These are phyloP conservation scores for Spermophilus dauricus DNA, from an alignment of 2,113 vertebrate species.

Conservation along the genomic window DNA sequence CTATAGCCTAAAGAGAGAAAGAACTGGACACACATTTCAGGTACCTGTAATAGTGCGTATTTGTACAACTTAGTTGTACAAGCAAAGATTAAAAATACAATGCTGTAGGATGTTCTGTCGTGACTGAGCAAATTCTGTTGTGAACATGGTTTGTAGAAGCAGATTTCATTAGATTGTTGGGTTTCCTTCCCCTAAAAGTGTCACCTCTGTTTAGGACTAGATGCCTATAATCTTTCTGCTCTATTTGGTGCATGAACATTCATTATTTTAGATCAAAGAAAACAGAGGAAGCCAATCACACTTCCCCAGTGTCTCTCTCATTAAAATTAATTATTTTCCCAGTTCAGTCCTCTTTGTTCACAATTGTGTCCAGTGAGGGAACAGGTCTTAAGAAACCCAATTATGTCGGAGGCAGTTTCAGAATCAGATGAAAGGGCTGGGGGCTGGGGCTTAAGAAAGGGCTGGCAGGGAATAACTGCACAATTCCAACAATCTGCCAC, in stretches of 20 bases:
- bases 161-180: conserved; percentile 65
- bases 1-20: background rate
- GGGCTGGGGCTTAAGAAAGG: conserved; percentile 29
- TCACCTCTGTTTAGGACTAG: conserved; percentile 56
- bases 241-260: conserved; percentile 78
- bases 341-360: conserved; percentile 68
- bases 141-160: conserved; percentile 6
- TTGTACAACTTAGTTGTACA: background rate
- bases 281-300: conserved; percentile 64
- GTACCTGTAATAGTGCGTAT: background rate
- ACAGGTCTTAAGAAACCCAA: conserved; percentile 75
- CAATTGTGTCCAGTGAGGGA: conserved; percentile 66
- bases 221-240: conserved; percentile 79
- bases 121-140: background rate
- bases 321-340: conserved; percentile 82
- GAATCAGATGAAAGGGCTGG: conserved; percentile 72
- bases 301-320: conserved; percentile 70
- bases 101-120: background rate
- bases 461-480: background rate
- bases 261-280: conserved; percentile 81
- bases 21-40: background rate
- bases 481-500: background rate
- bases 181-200: background rate
- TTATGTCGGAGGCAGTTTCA: conserved; percentile 63
- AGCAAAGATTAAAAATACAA: conserved; percentile 28